Evolutionary conservation across 2,113 vertebrate genomes (phyloP).

Genomic region (Lathamus discolor): DNA sequence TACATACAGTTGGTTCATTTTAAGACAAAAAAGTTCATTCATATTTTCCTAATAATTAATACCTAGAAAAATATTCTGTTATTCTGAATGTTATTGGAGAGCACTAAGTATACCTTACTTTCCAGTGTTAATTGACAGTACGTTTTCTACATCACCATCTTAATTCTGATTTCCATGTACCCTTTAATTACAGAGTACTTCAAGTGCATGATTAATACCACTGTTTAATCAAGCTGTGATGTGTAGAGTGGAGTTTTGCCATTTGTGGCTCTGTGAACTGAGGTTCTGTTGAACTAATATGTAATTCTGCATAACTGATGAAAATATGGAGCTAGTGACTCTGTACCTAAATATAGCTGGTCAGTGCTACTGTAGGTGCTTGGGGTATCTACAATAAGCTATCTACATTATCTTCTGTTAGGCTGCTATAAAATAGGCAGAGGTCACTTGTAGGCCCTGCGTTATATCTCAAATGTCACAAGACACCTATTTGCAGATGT

Average conservation of each 20-base stretch:
- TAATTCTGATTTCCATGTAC: neutral
- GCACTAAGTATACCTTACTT: neutral
- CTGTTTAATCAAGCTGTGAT: neutral
- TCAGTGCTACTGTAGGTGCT: neutral
- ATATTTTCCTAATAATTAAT: neutral
- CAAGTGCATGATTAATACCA: neutral
- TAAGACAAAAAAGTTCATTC: neutral
- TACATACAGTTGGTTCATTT: neutral
- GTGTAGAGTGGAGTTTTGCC: neutral
- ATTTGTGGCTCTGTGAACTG: neutral
- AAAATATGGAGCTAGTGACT: neutral
- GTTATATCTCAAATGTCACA: neutral
- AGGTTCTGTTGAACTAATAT: neutral
- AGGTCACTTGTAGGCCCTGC: neutral
- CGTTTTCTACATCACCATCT: neutral
- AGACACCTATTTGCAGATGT: neutral
- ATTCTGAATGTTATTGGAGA: neutral
- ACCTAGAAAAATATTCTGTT: neutral
- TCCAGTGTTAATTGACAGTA: neutral
- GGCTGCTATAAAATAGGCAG: neutral
- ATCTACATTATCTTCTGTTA: neutral
- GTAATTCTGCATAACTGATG: neutral
- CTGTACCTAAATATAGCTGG: neutral
- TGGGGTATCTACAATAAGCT: neutral
- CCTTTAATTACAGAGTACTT: neutral